Percentiles rank a stretch among this genome's conserved stretches.
phyloP scores from a whole-genome alignment of 2,113 vertebrate genomes.

The Coracopsis vasa region DNA sequence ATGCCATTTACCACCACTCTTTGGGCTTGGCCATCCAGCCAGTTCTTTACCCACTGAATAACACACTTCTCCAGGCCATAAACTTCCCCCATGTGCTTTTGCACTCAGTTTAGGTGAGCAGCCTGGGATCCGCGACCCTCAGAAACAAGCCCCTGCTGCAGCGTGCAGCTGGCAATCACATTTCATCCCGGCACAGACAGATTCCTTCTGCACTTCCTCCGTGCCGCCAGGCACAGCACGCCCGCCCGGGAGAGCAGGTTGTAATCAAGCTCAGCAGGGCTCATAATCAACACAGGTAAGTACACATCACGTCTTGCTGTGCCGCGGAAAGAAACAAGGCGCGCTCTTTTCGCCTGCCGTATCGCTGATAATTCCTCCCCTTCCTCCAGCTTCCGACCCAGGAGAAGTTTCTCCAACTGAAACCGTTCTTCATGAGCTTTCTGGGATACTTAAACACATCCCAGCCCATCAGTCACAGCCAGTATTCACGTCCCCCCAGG shows the following conservation, averaged over 20 bases:
- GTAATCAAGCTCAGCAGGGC: conserved; percentile 26
- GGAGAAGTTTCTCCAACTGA: neutral
- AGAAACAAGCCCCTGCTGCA: neutral
- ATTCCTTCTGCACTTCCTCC: neutral
- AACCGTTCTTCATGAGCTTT: neutral
- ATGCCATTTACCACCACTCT: neutral
- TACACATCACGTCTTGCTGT: neutral
- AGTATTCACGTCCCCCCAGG: neutral
- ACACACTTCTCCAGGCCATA: neutral
- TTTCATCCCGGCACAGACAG: neutral
- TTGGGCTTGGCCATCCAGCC: neutral
- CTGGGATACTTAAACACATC: neutral
- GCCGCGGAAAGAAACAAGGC: neutral
- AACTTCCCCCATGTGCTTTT: neutral
- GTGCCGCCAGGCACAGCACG: neutral
- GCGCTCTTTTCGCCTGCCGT: neutral
- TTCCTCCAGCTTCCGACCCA: neutral
- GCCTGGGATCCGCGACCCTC: neutral
- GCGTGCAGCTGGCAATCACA: neutral
- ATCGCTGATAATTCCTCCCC: neutral
- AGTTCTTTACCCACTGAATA: neutral
- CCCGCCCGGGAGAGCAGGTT: neutral
- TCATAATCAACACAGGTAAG: conserved; percentile 40
- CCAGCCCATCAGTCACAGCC: neutral
- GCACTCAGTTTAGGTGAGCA: neutral